Evolutionary conservation across 2,113 vertebrate genomes (phyloP), one percentile per base, ranked within the genome.

Genomic region (Damaliscus lunatus): DNA sequence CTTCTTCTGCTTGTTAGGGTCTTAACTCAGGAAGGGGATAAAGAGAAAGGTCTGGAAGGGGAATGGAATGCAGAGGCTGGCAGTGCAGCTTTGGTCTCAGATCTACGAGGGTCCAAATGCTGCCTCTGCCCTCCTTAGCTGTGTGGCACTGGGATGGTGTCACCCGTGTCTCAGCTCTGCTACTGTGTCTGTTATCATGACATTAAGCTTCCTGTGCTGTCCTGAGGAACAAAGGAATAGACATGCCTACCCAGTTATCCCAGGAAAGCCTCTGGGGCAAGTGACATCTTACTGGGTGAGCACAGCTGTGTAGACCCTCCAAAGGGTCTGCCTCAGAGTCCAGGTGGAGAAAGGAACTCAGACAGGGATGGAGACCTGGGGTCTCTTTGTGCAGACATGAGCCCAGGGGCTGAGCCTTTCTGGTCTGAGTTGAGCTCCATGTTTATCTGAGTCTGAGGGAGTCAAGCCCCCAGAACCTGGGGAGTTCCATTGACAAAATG

Each of bases 191-290:
- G 7, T 25, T n/a, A 8, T 2, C 25, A 29, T 13, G 16, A 25
- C 9, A 12, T 29, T 8, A 2, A 8, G 46, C 52, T 93, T 74
- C 80, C 36, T 31, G 43, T 29, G 82, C n/a, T 23, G 19, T 88
- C 21, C 59, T 17, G 48, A 94, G 59, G 85, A 90, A 10, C 7
- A 71, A 36, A 67, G 55, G 78, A 43, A 46, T 23, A 23, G 53
- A 27, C 0, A 5, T 27, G n/a, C 36, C 67, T 33, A 3, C 8
- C 74, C 5, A 11, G 1, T 23, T 2, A 27, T 29, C 17, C 5
- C 2, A 46, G 86, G 62, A 84, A 92, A 57, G 43, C 5, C 46
- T 52, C 36, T 9, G 7, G 52, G 71, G 46, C 33, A n/a, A 3
- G 46, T 40, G 60, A 84, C 52, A 23, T 16, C 31, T 86, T 29